Percentiles rank a stretch among this genome's conserved stretches.
These are phyloP conservation scores for Lasioglossum morio DNA, from an alignment of 2,888 invertebrate species.

Conservation along the genomic window DNA sequence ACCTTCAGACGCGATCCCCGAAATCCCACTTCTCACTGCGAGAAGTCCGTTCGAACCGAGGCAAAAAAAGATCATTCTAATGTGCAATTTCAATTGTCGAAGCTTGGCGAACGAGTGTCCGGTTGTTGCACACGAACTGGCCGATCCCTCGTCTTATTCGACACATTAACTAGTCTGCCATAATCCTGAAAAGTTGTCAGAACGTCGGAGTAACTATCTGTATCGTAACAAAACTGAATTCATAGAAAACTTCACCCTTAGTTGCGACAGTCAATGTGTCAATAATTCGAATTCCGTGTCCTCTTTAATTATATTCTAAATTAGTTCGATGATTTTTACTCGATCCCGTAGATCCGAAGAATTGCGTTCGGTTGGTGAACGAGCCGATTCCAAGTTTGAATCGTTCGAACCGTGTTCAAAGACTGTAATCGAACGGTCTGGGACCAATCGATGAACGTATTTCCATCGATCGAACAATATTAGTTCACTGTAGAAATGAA, in stretches of 20 bases:
- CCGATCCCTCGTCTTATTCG: not conserved
- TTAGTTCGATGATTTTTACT: not conserved
- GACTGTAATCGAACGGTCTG: constrained; percentile 14
- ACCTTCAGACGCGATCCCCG: not conserved
- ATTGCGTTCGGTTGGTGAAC: not conserved
- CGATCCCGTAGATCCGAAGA: not conserved
- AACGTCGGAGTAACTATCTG: too few relatives aligned
- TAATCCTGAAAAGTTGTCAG: too few relatives aligned
- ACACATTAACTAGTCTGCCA: not conserved
- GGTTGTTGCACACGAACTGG: not conserved
- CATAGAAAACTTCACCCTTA: not conserved
- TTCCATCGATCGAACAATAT: not conserved
- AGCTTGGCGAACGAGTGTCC: not conserved
- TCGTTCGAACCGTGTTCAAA: constrained; percentile 4
- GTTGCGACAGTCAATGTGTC: too few relatives aligned
- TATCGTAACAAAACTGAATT: too few relatives aligned
- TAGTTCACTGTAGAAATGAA: constrained; percentile 36
- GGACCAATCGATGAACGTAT: constrained; percentile 29
- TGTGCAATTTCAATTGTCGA: constrained; percentile 18
- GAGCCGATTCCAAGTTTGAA: not conserved
- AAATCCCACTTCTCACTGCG: not conserved
- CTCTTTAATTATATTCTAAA: not conserved
- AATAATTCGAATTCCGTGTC: not conserved
- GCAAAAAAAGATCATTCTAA: not conserved
- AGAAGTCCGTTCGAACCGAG: constrained; percentile 6